A percentile compares a stretch with the other conserved stretches of the same genome.
Evolutionary conservation across 2,113 vertebrate genomes (phyloP).

Genomic region (Cololabis saira): DNA sequence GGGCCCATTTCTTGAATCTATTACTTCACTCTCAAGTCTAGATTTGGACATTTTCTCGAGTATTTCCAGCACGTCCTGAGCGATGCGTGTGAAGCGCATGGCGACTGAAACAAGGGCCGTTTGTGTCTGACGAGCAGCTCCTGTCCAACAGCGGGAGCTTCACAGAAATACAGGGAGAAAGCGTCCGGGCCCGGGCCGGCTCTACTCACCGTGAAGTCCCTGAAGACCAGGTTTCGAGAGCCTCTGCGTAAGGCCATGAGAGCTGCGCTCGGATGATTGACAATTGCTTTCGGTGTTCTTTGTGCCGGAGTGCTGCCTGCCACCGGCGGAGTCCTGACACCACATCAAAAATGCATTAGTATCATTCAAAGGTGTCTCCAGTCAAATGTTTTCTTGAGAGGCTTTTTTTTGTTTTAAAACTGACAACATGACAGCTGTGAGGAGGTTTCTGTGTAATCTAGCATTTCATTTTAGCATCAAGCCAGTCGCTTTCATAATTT

Average conservation of each 20-base stretch:
- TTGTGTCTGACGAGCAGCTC: conserved; percentile 6
- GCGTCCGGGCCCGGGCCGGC: not conserved
- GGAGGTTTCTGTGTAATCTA: too few relatives aligned
- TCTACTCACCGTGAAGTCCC: conserved; percentile 96
- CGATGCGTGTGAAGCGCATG: too few relatives aligned
- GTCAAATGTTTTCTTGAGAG: not conserved
- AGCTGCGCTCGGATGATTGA: conserved; percentile 97
- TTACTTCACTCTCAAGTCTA: too few relatives aligned
- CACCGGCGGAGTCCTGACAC: conserved; percentile 85
- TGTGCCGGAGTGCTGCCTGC: conserved; percentile 85
- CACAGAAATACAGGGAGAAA: not conserved
- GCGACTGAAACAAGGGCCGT: too few relatives aligned
- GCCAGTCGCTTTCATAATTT: too few relatives aligned
- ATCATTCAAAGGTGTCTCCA: not conserved
- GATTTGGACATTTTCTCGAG: too few relatives aligned
- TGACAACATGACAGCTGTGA: too few relatives aligned
- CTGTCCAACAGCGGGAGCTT: not conserved
- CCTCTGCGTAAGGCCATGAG: conserved; percentile 97
- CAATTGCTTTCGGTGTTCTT: conserved; percentile 95
- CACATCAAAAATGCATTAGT: not conserved
- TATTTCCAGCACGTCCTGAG: too few relatives aligned
- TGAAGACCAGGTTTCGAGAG: conserved; percentile 98
- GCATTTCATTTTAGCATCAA: too few relatives aligned
- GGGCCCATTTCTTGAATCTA: too few relatives aligned
- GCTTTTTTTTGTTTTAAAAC: too few relatives aligned